Evolutionary conservation across 2,113 vertebrate species (phyloP), one percentile per base, ranked within the genome.

Genomic region (Callipepla californica): DNA sequence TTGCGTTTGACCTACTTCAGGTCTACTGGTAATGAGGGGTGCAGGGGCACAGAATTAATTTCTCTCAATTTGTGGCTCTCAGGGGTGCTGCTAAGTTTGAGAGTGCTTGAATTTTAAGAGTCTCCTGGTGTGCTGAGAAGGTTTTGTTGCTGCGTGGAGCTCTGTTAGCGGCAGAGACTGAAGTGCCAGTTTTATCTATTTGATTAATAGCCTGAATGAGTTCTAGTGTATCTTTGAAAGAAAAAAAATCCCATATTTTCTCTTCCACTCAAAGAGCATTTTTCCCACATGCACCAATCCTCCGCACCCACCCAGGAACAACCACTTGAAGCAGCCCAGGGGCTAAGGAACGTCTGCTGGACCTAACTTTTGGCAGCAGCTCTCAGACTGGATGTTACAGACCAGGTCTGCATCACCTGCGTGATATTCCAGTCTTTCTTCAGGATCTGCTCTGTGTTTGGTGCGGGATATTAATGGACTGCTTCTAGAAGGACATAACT

Each of bases 31-130:
- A 98, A 98, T 98, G 98, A 98, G 97, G 96, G 97, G 97, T 98
- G 95, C 97, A 97, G 97, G 97, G 97, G 95, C 97, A 98, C 95
- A 97, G 98, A 98, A 98, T 98, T 98, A 98, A 98, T 98, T 98
- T 98, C 97, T 98, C 97, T 97, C 98, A 97, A 97, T 98, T 98
- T 98, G 98, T 98, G 97, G 92, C 97, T 98, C 98, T 98, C 98
- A 92, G 97, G 98, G 97, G 97, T 97, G 97, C 97, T 98, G 97
- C 97, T 97, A 97, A 97, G 92, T 98, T 98, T 97, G 97, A 97
- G 98, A 98, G 97, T 95, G 96, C 96, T 98, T 98, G 97, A 97
- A 97, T 98, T 98, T 97, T 97, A 97, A 98, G 97, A 97, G 97
- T 94, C 96, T 97, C 97, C 97, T 94, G 97, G 97, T 96, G 95